These are phyloP conservation scores for Temnopleurus reevesii DNA, from an alignment of 53 echinoderm and acorn worm genomes.

Conservation along the genomic window DNA sequence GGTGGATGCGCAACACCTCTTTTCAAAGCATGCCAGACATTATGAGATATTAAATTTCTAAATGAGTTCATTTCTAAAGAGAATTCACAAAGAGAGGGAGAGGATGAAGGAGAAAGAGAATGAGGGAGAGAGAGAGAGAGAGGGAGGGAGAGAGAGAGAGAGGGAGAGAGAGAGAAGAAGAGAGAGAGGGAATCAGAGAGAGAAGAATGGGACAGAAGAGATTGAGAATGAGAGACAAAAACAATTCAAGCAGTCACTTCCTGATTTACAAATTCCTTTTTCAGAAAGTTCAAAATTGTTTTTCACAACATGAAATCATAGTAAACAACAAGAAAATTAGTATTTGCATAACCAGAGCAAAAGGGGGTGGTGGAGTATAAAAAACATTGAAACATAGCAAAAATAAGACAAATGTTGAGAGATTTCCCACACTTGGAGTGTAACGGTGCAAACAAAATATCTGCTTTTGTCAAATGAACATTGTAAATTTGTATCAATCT, in stretches of 20 bases:
- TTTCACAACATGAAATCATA: neutral
- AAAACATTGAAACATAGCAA: no score
- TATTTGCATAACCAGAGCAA: no score
- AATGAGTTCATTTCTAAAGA: neutral
- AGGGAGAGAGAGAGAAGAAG: neutral
- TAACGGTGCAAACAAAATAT: no score
- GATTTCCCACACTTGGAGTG: no score
- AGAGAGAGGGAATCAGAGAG: neutral
- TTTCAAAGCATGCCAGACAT: no score
- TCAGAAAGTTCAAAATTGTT: neutral
- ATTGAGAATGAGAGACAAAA: neutral
- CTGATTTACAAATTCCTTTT: conserved; percentile 3
- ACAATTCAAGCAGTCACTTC: conserved; percentile 12
- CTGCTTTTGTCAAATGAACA: no score
- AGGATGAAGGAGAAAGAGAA: neutral
- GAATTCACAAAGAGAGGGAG: neutral
- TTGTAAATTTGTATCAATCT: no score
- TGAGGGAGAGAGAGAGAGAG: neutral
- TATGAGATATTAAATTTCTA: no score
- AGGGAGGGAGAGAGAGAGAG: neutral
- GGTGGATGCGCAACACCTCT: no score
- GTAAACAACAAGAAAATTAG: neutral
- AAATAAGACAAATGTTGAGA: no score
- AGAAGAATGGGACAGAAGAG: neutral
- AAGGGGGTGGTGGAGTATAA: no score